phyloP scores from a whole-genome alignment of 2,113 vertebrate genomes.

The Prietella phreatophila region DNA sequence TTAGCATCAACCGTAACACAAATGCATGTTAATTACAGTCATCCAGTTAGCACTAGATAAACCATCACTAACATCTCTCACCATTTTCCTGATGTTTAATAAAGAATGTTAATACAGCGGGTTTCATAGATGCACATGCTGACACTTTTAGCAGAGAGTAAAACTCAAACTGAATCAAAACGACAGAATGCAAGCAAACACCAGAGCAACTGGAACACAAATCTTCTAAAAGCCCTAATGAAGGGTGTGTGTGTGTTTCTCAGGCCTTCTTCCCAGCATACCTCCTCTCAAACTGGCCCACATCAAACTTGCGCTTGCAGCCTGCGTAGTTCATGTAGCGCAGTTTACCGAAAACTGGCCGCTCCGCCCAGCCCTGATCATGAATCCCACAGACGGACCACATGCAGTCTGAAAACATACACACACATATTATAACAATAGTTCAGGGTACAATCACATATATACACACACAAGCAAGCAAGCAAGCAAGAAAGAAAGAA shows the following conservation, averaged over 20 bases:
- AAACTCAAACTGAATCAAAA: neutral
- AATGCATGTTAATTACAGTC: neutral
- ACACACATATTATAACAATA: neutral
- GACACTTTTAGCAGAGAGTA: neutral
- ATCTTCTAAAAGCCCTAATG: neutral
- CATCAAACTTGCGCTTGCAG: constrained; percentile 86
- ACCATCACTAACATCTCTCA: neutral
- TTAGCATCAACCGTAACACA: neutral
- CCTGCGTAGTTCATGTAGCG: constrained; percentile 91
- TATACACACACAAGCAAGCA: neutral
- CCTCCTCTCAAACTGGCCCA: constrained; percentile 75
- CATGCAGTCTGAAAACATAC: constrained; percentile 77
- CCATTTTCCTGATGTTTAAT: neutral
- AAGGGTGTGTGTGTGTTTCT: constrained; percentile 6
- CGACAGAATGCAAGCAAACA: neutral
- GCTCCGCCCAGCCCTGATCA: constrained; percentile 84
- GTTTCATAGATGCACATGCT: neutral
- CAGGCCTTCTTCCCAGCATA: constrained; percentile 63
- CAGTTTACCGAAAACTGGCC: constrained; percentile 82
- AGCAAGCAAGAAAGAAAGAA: too few species aligned
- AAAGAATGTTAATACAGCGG: neutral
- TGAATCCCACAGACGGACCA: constrained; percentile 90
- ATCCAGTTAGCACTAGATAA: neutral
- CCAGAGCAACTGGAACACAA: neutral
- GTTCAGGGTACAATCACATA: neutral